Evolutionary conservation across 2,797 vertebrate genomes (phyloP).

Genomic region (Artibeus lituratus): DNA sequence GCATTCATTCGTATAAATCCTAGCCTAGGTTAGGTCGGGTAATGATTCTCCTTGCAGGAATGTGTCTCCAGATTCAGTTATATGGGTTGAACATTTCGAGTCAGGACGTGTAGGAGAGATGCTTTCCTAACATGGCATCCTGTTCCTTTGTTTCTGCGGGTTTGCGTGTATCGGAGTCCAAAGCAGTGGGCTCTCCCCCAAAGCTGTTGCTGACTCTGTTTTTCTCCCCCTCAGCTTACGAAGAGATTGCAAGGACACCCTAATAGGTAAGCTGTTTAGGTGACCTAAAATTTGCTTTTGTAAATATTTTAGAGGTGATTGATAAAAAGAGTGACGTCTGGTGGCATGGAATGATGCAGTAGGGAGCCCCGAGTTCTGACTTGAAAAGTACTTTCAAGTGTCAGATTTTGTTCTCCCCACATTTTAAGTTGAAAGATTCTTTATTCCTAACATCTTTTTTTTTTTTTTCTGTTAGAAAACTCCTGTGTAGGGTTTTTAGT

Average conservation of each 20-base stretch:
- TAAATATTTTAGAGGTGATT: neutral
- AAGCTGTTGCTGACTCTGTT: conserved; percentile 9
- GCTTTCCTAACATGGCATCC: neutral
- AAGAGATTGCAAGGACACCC: conserved; percentile 95
- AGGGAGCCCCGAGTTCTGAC: neutral
- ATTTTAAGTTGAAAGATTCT: neutral
- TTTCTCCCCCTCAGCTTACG: conserved; percentile 85
- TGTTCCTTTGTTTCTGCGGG: neutral
- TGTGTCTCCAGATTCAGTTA: neutral
- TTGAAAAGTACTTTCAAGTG: neutral
- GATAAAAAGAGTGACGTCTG: neutral
- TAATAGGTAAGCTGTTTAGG: conserved; percentile 85
- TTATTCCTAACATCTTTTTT: neutral
- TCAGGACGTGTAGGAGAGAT: neutral
- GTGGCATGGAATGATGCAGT: neutral
- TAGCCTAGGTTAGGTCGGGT: neutral
- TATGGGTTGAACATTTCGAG: neutral
- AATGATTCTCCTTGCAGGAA: neutral
- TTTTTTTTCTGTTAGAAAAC: neutral
- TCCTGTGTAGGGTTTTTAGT: neutral
- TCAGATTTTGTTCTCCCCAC: neutral
- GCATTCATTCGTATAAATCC: neutral
- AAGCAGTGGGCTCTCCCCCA: neutral
- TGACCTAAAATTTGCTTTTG: neutral
- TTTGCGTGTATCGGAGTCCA: neutral